Percentiles rank a stretch among this genome's conserved stretches.
These are phyloP conservation scores for Xiphophorus maculatus DNA, from an alignment of 2,113 vertebrate genomes.

Conservation along the genomic window DNA sequence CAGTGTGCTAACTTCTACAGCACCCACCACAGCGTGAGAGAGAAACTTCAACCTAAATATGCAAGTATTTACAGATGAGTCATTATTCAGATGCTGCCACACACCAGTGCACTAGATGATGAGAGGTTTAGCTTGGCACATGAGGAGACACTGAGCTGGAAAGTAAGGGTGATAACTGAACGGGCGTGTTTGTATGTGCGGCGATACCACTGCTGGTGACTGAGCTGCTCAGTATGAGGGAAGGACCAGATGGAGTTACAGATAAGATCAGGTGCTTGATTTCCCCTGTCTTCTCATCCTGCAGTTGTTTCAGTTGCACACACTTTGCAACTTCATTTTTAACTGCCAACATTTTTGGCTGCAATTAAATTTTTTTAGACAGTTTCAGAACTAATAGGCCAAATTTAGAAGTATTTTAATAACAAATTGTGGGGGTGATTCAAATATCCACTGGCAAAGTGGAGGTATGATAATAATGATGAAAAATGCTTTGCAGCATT, in stretches of 20 bases:
- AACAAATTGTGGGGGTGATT: slow-evolving; percentile 18
- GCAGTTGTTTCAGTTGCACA: slow-evolving; percentile 32
- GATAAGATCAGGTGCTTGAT: slow-evolving; percentile 38
- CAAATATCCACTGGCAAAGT: slow-evolving; percentile 6
- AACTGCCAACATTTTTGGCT: slow-evolving; percentile 9
- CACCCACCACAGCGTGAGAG: not conserved
- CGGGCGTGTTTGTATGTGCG: slow-evolving; percentile 32
- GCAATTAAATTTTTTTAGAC: slow-evolving; percentile 17
- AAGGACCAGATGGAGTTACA: slow-evolving; percentile 46
- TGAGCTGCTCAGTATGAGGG: slow-evolving; percentile 37
- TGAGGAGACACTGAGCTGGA: slow-evolving; percentile 51
- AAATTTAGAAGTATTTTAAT: not conserved
- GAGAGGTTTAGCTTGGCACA: slow-evolving; percentile 44
- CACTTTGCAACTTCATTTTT: slow-evolving; percentile 4
- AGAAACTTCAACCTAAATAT: slow-evolving; percentile 41
- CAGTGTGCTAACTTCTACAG: slow-evolving; percentile 22
- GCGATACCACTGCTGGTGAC: slow-evolving; percentile 43
- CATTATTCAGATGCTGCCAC: slow-evolving; percentile 63
- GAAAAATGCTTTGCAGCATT: not conserved
- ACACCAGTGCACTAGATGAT: slow-evolving; percentile 63
- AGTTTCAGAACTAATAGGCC: slow-evolving; percentile 6
- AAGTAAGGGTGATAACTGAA: slow-evolving; percentile 53
- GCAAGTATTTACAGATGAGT: slow-evolving; percentile 57
- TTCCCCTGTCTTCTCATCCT: slow-evolving; percentile 18
- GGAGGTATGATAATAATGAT: not conserved